Percentiles rank a stretch among this genome's conserved stretches.
Evolutionary conservation across 2,797 vertebrate genomes (phyloP).

Genomic region (Falco berigora): DNA sequence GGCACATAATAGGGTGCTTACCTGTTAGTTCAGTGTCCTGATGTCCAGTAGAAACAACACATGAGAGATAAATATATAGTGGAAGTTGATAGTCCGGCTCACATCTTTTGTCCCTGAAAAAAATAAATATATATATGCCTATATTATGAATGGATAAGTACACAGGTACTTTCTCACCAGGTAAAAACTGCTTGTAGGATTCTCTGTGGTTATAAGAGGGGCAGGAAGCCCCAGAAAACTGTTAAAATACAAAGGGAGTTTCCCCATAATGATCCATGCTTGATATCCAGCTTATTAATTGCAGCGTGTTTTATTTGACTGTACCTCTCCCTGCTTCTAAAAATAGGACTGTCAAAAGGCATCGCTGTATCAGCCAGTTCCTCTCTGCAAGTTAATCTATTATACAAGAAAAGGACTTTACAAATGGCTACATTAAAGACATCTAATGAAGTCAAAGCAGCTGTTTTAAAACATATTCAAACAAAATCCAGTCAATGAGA

Average conservation of each 20-base stretch:
- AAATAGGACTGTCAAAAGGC: conserved; percentile 43
- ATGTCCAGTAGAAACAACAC: neutral
- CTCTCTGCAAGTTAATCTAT: conserved; percentile 37
- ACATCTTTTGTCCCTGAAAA: neutral
- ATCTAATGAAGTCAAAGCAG: conserved; percentile 57
- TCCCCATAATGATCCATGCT: neutral
- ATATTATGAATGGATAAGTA: neutral
- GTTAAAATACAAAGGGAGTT: conserved; percentile 23
- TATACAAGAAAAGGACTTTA: conserved; percentile 48
- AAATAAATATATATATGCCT: neutral
- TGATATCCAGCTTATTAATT: conserved; percentile 23
- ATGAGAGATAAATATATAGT: neutral
- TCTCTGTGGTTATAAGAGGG: neutral
- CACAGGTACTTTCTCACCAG: neutral
- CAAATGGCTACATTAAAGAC: conserved; percentile 58
- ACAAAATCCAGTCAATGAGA: conserved; percentile 46
- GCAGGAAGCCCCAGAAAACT: neutral
- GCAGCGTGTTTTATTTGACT: conserved; percentile 18
- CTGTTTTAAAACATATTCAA: conserved; percentile 57
- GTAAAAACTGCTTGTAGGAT: neutral
- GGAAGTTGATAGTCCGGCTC: neutral
- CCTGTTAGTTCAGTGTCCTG: neutral
- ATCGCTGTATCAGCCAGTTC: neutral
- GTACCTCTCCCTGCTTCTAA: conserved; percentile 42
- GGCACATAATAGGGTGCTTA: neutral